A percentile compares a stretch with the other conserved stretches of the same genome.
Conservation (phyloP, 2,888 invertebrate genomes). For the Crematogaster levior region DNA sequence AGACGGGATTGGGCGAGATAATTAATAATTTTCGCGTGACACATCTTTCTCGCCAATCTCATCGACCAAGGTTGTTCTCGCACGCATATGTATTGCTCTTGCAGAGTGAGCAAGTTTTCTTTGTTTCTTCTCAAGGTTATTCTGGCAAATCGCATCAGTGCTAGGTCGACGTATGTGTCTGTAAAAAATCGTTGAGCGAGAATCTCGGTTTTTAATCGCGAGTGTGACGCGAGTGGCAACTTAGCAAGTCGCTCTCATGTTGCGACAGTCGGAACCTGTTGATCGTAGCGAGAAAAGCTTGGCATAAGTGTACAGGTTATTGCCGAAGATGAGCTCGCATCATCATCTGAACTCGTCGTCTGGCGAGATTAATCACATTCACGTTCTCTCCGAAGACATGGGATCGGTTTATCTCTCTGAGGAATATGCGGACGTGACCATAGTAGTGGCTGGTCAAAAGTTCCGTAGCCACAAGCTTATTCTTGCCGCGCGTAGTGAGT, state of each 20-base stretch:
- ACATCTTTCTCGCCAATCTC: not conserved
- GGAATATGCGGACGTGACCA: slow-evolving; percentile 96
- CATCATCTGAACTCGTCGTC: slow-evolving; percentile 80
- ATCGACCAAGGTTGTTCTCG: slow-evolving; percentile 2
- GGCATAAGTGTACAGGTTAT: not conserved
- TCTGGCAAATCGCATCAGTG: not conserved
- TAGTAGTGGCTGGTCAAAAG: slow-evolving; percentile 92
- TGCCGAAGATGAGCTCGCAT: slow-evolving; percentile 81
- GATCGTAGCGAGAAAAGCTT: not conserved
- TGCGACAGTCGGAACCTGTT: not conserved
- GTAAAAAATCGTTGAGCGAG: not conserved
- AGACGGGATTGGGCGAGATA: not conserved
- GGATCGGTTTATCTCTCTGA: slow-evolving; percentile 94
- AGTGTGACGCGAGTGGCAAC: not conserved
- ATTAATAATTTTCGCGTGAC: not conserved
- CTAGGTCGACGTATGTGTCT: not conserved
- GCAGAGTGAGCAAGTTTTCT: not conserved
- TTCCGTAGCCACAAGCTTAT: slow-evolving; percentile 93
- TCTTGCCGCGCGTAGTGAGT: slow-evolving; percentile 97
- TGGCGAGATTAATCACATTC: slow-evolving; percentile 90
- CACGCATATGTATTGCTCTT: not conserved
- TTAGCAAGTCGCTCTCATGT: slow-evolving; percentile 1
- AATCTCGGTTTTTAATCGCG: not conserved
- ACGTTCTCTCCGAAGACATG: slow-evolving; percentile 93
- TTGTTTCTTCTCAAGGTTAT: not conserved